These are phyloP conservation scores for Pocillopora verrucosa DNA, from an alignment of 64 coral and sea anemone species.

Conservation along the genomic window DNA sequence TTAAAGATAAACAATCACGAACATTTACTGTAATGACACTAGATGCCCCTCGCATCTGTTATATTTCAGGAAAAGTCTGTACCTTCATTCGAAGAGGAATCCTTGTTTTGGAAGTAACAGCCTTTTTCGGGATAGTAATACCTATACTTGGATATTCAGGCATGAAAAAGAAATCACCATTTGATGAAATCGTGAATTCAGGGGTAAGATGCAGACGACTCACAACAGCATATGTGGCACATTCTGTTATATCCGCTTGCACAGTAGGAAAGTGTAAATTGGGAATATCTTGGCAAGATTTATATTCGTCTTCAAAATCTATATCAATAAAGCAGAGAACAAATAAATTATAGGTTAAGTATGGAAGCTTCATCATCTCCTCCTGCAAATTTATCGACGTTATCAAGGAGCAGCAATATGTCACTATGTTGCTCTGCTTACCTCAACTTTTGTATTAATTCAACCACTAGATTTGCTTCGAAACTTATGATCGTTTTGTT, in stretches of 20 bases:
- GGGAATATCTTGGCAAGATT: background rate
- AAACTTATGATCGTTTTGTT: background rate
- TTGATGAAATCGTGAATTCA: background rate
- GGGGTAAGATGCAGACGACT: conserved; percentile 27
- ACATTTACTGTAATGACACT: no score
- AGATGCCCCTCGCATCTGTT: no score
- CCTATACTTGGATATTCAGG: conserved; percentile 18
- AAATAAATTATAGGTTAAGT: background rate
- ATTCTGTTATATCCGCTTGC: conserved; percentile 35
- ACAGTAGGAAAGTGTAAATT: conserved; percentile 39
- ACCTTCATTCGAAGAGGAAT: conserved; percentile 30
- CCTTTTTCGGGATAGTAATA: conserved; percentile 13
- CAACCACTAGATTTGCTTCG: conserved; percentile 28
- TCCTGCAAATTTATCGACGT: conserved; percentile 12
- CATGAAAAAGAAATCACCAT: background rate
- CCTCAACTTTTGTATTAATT: conserved; percentile 7
- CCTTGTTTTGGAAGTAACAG: conserved; percentile 12
- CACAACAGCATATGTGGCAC: conserved; percentile 46
- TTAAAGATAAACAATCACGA: no score
- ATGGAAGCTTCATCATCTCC: background rate
- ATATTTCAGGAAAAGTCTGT: background rate
- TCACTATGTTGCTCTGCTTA: background rate
- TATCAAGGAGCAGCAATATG: conserved; percentile 14
- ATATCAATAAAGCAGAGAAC: background rate
- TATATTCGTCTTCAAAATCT: conserved; percentile 43